phyloP scores from a whole-genome alignment of 2,888 invertebrate species.

The Cerceris rybyensis region DNA sequence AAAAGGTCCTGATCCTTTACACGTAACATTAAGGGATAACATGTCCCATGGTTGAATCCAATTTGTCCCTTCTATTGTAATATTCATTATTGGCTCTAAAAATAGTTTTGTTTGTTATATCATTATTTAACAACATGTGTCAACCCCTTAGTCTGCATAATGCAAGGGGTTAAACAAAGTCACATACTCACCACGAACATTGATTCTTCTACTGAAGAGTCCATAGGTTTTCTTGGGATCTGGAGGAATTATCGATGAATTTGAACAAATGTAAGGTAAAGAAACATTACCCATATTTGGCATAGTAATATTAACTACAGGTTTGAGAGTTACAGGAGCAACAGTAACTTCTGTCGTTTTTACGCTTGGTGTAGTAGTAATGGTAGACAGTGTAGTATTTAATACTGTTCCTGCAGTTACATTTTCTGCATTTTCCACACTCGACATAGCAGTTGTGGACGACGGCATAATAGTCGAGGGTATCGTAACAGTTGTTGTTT shows the following conservation, averaged over 20 bases:
- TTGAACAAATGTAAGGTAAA: slow-evolving; percentile 84
- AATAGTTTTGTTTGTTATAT: slow-evolving; percentile 6
- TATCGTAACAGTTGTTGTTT: slow-evolving; percentile 74
- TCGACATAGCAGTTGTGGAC: slow-evolving; percentile 44
- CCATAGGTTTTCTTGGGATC: slow-evolving; percentile 89
- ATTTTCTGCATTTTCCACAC: slow-evolving; percentile 45
- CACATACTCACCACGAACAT: slow-evolving; percentile 86
- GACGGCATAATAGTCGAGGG: slow-evolving; percentile 72
- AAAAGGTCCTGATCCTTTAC: slow-evolving; percentile 89
- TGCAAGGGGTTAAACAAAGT: background rate
- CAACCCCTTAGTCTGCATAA: too few species aligned
- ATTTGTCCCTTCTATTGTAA: slow-evolving; percentile 89
- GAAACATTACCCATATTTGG: slow-evolving; percentile 69
- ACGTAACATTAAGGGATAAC: slow-evolving; percentile 87
- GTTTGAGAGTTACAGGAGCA: slow-evolving; percentile 23
- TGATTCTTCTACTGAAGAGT: slow-evolving; percentile 86
- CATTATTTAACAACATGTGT: background rate
- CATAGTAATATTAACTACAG: slow-evolving; percentile 15
- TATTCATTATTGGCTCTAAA: slow-evolving; percentile 87
- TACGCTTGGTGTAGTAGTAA: slow-evolving; percentile 24
- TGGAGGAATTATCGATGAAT: slow-evolving; percentile 85
- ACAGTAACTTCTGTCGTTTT: slow-evolving; percentile 1
- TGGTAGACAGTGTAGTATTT: slow-evolving; percentile 30
- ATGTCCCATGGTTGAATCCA: slow-evolving; percentile 93
- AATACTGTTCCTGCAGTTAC: slow-evolving; percentile 47